Evolutionary conservation across 2,888 invertebrate species (phyloP), one percentile per base, ranked within the genome.

Genomic region (Cerastoderma edule): DNA sequence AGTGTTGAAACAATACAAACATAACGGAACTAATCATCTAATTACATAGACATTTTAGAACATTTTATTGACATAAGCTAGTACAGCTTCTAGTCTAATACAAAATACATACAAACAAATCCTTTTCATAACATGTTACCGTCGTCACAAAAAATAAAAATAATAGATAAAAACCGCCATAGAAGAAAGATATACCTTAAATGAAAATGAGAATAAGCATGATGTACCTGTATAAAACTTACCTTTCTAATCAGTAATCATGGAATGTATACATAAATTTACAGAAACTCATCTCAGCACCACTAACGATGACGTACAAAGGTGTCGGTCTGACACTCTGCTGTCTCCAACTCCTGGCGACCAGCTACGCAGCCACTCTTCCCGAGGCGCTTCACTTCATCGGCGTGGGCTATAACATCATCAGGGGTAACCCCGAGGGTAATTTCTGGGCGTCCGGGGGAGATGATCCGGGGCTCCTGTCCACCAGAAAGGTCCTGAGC

Each of bases 391-490:
- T 82, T 19, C 80, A 79, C 66, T 83, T 67, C 64, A 77, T 82
- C 22, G 82, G 82, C 2, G 82, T 82, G 1, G 82, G 82, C 39
- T 82, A 82, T 65, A 82, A 82, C 50, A 24, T 79, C 1, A 50
- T 82, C 28, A 44, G 65, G 24, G 82, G 79, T 10, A 79, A 82
- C 48, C 82, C 82, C 44, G 82, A 82, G 53, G 82, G 82, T 16
- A 75, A 82, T 44, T 82, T 82, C 65, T 82, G 82, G 82, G 72
- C 75, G 0, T 60, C 72, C 6, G 82, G 82, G 35, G 82, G 82
- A 0, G 82, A 82, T 39, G 82, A 82, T 56, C 82, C 82, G 16
- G 82, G 82, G 19, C 67, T 82, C 8, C 33, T 79, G 54, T 67
- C 75, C 10, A 82, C 82, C 6, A 71, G 82, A 46, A 82, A 82